A percentile compares a stretch with the other conserved stretches of the same genome.
Conservation (phyloP, 2,888 invertebrate genomes). For the Rhyacophila evoluta region DNA sequence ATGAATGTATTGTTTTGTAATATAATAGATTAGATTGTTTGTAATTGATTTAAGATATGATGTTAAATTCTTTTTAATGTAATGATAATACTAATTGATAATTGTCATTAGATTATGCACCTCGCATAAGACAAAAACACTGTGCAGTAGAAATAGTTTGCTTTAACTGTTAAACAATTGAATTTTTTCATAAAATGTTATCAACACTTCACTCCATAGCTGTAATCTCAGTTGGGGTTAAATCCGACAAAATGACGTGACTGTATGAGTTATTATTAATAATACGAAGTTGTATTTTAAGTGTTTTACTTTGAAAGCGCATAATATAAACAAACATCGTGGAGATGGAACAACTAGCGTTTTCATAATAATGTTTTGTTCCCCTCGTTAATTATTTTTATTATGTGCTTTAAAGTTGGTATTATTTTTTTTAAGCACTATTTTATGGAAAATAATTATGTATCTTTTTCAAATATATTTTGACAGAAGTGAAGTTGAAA, state of each 20-base stretch:
- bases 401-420: neutral
- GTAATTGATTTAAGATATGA: conserved; percentile 49
- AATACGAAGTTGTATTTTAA: neutral
- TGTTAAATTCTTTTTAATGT: conserved; percentile 54
- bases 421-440: too few relatives aligned
- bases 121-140: conserved; percentile 35
- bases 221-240: neutral
- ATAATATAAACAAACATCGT: neutral
- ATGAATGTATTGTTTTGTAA: conserved; percentile 53
- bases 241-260: conserved; percentile 2
- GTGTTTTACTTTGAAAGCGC: neutral
- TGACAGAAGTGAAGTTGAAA: too few relatives aligned
- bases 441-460: too few relatives aligned
- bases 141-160: conserved; percentile 48
- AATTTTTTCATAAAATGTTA: conserved; percentile 23
- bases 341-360: too few relatives aligned
- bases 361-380: too few relatives aligned
- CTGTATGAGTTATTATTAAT: neutral
- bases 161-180: conserved; percentile 45
- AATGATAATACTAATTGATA: conserved; percentile 30
- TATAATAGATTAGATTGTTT: conserved; percentile 51
- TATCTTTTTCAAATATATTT: neutral
- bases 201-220: conserved; percentile 8
- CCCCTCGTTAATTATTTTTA: neutral
- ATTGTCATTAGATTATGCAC: conserved; percentile 48